Percentiles rank a stretch among this genome's conserved stretches.
Conservation (phyloP, 2,888 invertebrate species). For the Theodoxus fluviatilis region DNA sequence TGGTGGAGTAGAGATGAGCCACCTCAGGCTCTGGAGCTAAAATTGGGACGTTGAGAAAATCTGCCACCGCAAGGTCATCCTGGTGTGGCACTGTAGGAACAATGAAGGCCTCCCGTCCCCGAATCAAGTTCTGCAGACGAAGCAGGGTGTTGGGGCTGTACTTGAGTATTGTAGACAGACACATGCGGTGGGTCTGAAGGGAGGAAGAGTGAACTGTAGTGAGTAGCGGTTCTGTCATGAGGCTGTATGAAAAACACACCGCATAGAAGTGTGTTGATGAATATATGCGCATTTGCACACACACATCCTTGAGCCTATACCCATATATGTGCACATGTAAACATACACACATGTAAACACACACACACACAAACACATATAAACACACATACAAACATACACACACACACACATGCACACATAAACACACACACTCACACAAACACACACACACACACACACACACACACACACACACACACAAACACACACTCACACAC, state of each 20-base stretch:
- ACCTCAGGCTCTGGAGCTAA: constrained; percentile 63
- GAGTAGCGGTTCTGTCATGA: too few relatives aligned
- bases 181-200: constrained; percentile 62
- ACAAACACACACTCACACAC: too few relatives aligned
- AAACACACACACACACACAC: too few relatives aligned
- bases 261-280: background rate
- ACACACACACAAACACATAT: too few relatives aligned
- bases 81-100: constrained; percentile 61
- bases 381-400: too few relatives aligned
- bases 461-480: too few relatives aligned
- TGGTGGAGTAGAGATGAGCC: constrained; percentile 62
- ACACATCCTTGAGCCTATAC: background rate
- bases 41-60: constrained; percentile 60
- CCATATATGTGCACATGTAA: too few relatives aligned
- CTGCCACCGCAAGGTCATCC: constrained; percentile 63
- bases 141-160: constrained; percentile 63
- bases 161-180: constrained; percentile 62
- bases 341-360: too few relatives aligned
- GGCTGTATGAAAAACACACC: too few relatives aligned
- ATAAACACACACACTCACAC: too few relatives aligned
- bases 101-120: constrained; percentile 63
- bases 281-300: too few relatives aligned
- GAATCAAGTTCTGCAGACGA: constrained; percentile 60
- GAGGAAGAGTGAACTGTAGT: constrained; percentile 18
- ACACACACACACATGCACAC: too few relatives aligned